Conservation (phyloP, 2,113 vertebrate species). For the Hemiprocne comata region DNA sequence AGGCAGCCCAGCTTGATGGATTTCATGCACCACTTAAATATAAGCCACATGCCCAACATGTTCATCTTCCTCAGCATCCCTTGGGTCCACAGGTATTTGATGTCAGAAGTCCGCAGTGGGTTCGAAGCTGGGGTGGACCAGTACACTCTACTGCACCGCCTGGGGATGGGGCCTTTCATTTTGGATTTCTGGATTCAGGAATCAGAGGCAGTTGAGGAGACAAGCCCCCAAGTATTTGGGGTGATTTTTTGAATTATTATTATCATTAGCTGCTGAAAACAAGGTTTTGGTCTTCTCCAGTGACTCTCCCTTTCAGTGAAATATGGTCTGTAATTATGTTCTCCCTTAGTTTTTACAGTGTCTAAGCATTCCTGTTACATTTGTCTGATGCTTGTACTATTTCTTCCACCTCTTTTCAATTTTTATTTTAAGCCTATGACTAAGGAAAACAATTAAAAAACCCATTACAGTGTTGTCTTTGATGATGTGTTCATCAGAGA, state of each 20-base stretch:
- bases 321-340: slow-evolving; percentile 32
- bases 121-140: background rate
- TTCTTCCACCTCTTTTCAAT: background rate
- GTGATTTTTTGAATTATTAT: background rate
- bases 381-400: slow-evolving; percentile 7
- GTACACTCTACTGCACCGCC: too few species aligned
- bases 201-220: background rate
- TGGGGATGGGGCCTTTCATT: background rate
- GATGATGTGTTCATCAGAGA: slow-evolving; percentile 5
- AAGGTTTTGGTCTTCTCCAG: background rate
- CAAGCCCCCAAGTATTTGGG: background rate
- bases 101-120: background rate
- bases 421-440: slow-evolving; percentile 59
- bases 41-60: background rate
- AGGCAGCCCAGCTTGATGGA: background rate
- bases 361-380: slow-evolving; percentile 24
- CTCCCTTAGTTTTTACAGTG: background rate
- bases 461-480: slow-evolving; percentile 4
- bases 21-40: background rate
- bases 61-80: background rate
- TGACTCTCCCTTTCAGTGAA: slow-evolving; percentile 28
- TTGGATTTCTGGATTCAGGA: background rate
- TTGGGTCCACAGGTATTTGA: background rate
- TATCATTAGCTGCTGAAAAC: background rate
- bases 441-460: slow-evolving; percentile 57